Evolutionary conservation across 2,888 invertebrate genomes (phyloP).

Genomic region (Plagiodera versicolora): DNA sequence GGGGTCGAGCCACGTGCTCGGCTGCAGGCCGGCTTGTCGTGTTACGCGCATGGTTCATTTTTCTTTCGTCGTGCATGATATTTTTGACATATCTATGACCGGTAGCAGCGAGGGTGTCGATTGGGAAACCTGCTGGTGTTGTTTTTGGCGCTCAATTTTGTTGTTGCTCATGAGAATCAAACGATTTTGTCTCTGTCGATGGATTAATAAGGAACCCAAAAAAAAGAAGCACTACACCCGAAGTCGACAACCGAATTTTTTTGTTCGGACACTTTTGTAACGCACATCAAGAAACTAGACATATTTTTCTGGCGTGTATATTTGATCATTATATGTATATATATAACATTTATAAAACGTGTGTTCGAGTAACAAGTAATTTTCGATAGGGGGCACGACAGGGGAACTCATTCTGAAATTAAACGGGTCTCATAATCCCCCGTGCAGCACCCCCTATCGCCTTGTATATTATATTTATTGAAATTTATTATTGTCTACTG

Average conservation of each 20-base stretch:
- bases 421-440: not conserved
- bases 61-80: constrained; percentile 28
- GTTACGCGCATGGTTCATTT: no score
- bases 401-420: not conserved
- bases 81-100: constrained; percentile 28
- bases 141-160: no score
- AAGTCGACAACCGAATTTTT: not conserved
- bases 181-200: not conserved
- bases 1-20: no score
- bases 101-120: constrained; percentile 27
- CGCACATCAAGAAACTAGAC: not conserved
- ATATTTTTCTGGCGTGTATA: not conserved
- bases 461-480: not conserved
- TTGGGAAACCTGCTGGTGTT: no score
- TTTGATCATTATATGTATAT: not conserved
- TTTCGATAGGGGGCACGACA: not conserved
- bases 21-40: no score
- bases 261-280: not conserved
- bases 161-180: no score
- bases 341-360: not conserved
- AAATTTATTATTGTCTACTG: not conserved
- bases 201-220: not conserved
- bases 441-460: not conserved
- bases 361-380: not conserved
- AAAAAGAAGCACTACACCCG: not conserved